Conservation (phyloP, 2,113 vertebrate species). For the Brachionichthys hirsutus region DNA sequence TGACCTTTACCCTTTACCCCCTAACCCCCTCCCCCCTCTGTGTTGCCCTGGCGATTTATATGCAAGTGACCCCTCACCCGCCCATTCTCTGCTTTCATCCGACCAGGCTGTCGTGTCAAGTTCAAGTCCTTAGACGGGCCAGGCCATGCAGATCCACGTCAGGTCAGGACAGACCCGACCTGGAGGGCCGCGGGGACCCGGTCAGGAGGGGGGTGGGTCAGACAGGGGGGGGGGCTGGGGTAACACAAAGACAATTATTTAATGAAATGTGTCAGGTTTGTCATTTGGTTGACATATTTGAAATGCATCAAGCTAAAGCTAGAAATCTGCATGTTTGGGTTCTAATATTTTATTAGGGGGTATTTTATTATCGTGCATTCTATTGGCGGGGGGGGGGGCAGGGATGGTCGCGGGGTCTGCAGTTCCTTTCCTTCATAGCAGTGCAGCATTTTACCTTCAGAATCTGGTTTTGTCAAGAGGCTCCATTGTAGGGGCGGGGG, state of each 20-base stretch:
- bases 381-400: background rate
- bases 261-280: too few species aligned
- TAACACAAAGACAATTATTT: background rate
- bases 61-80: constrained; percentile 68
- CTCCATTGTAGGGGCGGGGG: constrained; percentile 42
- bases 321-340: too few species aligned
- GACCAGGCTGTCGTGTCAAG: constrained; percentile 75
- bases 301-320: too few species aligned
- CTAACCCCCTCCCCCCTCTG: constrained; percentile 42
- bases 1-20: constrained; percentile 69
- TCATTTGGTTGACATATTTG: too few species aligned
- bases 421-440: background rate
- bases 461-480: constrained; percentile 16
- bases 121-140: constrained; percentile 74
- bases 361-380: background rate
- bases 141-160: constrained; percentile 31
- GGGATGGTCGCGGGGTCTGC: background rate
- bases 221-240: constrained; percentile 22
- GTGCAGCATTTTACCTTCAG: constrained; percentile 7
- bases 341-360: too few species aligned
- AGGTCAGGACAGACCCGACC: constrained; percentile 44
- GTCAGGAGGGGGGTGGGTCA: background rate
- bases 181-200: constrained; percentile 18
- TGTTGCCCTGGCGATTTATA: constrained; percentile 65
- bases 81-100: constrained; percentile 68